A percentile compares a stretch with the other conserved stretches of the same genome.
These are phyloP conservation scores for Exephanes ischioxanthus DNA, from an alignment of 2,888 invertebrate species.

Conservation along the genomic window DNA sequence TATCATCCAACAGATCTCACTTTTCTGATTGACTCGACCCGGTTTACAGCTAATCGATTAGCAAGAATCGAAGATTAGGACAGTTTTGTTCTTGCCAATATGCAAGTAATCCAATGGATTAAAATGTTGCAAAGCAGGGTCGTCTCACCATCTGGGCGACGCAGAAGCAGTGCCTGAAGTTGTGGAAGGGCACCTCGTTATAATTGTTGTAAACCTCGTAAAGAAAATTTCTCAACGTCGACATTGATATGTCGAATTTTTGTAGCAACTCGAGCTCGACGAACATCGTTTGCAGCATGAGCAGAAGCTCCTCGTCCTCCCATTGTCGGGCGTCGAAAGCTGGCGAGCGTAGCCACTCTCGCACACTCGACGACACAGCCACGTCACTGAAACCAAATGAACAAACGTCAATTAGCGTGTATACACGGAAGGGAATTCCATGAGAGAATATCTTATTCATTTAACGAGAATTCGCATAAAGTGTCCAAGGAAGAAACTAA, in stretches of 20 bases:
- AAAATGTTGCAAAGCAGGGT: neutral
- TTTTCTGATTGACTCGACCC: too few relatives aligned
- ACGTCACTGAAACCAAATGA: constrained; percentile 86
- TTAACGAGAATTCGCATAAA: neutral
- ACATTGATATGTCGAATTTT: constrained; percentile 91
- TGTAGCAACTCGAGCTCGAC: constrained; percentile 91
- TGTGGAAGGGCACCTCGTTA: constrained; percentile 95
- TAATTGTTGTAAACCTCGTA: constrained; percentile 93
- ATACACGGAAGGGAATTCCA: neutral
- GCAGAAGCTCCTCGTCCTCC: constrained; percentile 92
- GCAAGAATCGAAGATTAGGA: neutral
- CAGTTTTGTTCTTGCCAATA: neutral
- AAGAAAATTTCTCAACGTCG: constrained; percentile 89
- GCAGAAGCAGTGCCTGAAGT: constrained; percentile 95
- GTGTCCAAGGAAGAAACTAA: neutral
- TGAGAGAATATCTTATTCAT: constrained; percentile 10
- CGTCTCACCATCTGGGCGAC: constrained; percentile 93
- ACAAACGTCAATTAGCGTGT: constrained; percentile 29
- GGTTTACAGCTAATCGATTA: neutral
- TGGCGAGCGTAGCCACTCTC: constrained; percentile 88
- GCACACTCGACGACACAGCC: constrained; percentile 88
- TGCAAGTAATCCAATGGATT: neutral
- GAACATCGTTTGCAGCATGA: constrained; percentile 93
- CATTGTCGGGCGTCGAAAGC: constrained; percentile 93
- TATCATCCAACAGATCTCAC: too few relatives aligned